Percentiles rank a stretch among this genome's conserved stretches.
Evolutionary conservation across 37 sponge, comb jelly and placozoan genomes (phyloP).

Genomic region (Beroe ovata): DNA sequence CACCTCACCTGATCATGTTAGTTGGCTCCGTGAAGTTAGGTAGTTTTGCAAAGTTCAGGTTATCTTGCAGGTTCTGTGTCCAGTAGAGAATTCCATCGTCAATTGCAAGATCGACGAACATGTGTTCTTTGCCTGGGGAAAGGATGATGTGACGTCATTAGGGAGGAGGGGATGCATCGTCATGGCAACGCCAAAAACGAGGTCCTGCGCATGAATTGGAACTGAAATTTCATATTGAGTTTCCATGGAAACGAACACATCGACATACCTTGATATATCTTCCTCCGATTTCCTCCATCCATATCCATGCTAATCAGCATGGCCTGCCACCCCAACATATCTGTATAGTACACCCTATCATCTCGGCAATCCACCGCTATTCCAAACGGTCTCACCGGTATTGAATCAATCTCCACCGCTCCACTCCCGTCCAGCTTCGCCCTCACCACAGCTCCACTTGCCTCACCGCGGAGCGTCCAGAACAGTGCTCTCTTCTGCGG

Average conservation of each 20-base stretch:
- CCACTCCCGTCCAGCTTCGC: background rate
- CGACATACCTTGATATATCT: background rate
- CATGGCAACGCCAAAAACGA: too few relatives aligned
- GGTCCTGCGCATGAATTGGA: too few relatives aligned
- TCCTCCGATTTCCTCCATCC: constrained; percentile 9
- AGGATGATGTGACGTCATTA: too few relatives aligned
- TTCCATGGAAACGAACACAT: too few relatives aligned
- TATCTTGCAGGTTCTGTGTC: constrained; percentile 45
- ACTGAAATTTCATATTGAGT: background rate
- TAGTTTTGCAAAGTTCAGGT: constrained; percentile 36
- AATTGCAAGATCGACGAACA: constrained; percentile 36
- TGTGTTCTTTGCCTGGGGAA: constrained; percentile 5
- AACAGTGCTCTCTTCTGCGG: constrained; percentile 2
- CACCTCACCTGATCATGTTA: constrained; percentile 28
- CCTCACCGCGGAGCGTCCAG: background rate
- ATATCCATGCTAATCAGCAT: constrained; percentile 39
- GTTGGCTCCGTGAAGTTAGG: constrained; percentile 24
- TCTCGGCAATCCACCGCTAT: constrained; percentile 4
- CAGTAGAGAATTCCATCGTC: constrained; percentile 44
- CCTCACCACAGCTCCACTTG: constrained; percentile 1
- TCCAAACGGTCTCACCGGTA: constrained; percentile 23
- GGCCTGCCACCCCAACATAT: background rate
- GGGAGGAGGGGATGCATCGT: too few relatives aligned
- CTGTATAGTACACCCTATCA: constrained; percentile 46
- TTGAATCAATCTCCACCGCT: background rate